Evolutionary conservation across 2,113 vertebrate genomes (phyloP).

Genomic region (Meles meles): DNA sequence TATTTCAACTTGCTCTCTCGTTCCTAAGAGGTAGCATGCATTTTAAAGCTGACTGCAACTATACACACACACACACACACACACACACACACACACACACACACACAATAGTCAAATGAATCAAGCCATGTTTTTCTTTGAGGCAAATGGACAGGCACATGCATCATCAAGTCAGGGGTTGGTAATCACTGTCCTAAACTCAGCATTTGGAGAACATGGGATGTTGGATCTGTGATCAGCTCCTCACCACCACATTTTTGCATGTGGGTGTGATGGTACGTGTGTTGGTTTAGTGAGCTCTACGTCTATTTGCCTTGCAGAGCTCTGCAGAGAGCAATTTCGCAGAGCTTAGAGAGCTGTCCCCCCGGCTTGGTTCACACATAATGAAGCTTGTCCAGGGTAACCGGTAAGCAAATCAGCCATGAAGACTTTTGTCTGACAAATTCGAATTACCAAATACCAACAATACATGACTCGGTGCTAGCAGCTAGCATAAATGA

Average conservation of each 20-base stretch:
- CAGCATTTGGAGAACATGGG: background rate
- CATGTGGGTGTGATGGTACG: background rate
- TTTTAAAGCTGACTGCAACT: background rate
- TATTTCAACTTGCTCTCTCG: background rate
- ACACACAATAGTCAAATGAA: background rate
- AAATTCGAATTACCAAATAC: conserved; percentile 58
- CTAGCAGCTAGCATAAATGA: background rate
- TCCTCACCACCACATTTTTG: background rate
- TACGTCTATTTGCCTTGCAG: background rate
- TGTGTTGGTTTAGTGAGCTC: background rate
- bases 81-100: no score
- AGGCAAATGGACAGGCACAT: background rate
- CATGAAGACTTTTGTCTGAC: conserved; percentile 55
- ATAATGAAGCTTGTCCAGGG: background rate
- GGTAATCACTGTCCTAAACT: background rate
- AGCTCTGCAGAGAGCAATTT: background rate
- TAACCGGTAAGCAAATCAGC: conserved; percentile 50
- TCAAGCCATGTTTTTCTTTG: background rate
- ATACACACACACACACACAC: background rate
- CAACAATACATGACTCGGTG: background rate
- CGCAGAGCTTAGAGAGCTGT: background rate
- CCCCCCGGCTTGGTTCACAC: background rate
- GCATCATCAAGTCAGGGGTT: background rate
- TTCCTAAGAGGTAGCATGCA: background rate
- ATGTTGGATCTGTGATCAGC: background rate